Base-by-base conservation (phyloP, 2,113 vertebrate species). In the Pelecanus crispus region DNA sequence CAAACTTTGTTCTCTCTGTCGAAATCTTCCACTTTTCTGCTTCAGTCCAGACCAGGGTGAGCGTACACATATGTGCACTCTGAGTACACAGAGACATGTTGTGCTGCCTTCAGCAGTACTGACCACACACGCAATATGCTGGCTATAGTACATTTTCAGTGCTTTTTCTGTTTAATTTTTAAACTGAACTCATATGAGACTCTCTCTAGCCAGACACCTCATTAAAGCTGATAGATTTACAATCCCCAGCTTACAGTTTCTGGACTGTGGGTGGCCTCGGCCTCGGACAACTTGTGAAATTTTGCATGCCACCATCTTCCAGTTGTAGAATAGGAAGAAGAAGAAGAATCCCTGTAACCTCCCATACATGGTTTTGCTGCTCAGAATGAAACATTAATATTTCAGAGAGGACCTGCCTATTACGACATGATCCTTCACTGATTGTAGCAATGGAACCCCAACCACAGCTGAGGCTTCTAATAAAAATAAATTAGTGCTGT, bases 141-240 rank as follows among this genome's bases (percentile, higher is more conserved):
- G 52, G 34, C 66, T 87, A 24, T 29, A 62, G 68, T 13, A 79
- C 25, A 49, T 84, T 78, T 79, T 47, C 74, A 53, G 73, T n/a
- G 49, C 24, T 95, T 90, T 65, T 91, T 81, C 77, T 91, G 73
- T 63, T 91, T 89, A 71, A 79, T 71, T 92, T 94, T 92, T 61
- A 79, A 91, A 85, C 86, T 65, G 86, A 78, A 77, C 81, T 79
- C 81, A 40, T 44, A 77, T 45, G 68, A 91, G 68, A 58, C 56
- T 90, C 86, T 61, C 63, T 67, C 55, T 78, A 88, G 82, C 88
- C 90, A 94, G 81, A 87, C 86, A 90, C 78, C 70, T 92, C 78
- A 81, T 97, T 96, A 97, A 78, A 96, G 71, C 73, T 52, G 92
- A 91, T 56, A 95, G 94, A 92, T 91, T 96, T 94, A 94, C 66